Evolutionary conservation across 2,888 invertebrate genomes (phyloP).

Genomic region (Sepioteuthis lessoniana): DNA sequence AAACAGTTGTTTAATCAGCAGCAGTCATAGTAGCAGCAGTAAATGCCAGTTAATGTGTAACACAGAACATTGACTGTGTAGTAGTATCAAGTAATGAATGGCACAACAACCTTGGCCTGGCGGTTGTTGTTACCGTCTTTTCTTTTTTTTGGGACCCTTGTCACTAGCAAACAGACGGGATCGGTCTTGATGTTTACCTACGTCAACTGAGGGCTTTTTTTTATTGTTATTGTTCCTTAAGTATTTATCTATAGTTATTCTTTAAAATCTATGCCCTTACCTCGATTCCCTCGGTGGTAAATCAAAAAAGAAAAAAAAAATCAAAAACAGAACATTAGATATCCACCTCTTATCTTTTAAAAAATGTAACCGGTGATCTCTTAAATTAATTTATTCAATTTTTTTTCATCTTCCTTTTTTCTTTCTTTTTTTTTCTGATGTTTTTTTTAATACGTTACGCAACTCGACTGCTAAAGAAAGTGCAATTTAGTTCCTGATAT

Average conservation of each 20-base stretch:
- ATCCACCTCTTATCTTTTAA: not conserved
- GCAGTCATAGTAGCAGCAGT: constrained; percentile 16
- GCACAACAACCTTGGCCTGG: constrained; percentile 2
- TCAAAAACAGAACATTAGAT: not conserved
- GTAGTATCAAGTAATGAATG: constrained; percentile 33
- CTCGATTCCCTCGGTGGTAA: not conserved
- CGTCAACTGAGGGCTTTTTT: not conserved
- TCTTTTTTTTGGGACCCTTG: not conserved
- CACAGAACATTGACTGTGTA: not conserved
- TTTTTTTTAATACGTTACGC: not conserved
- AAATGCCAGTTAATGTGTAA: constrained; percentile 1
- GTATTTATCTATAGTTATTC: not conserved
- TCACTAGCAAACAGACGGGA: not conserved
- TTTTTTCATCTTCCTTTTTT: not conserved
- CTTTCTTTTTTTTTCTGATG: not conserved
- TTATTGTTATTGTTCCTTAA: not conserved
- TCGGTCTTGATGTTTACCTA: not conserved
- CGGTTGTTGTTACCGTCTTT: not conserved
- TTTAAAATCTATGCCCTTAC: not conserved
- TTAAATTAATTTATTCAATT: not conserved
- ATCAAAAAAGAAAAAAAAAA: not conserved
- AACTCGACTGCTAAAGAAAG: not conserved
- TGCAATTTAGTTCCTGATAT: not conserved
- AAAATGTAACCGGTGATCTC: constrained; percentile 20
- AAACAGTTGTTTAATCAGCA: not conserved